Base-by-base conservation (phyloP, 2,888 invertebrate species). In the Harpalus rufipes region DNA sequence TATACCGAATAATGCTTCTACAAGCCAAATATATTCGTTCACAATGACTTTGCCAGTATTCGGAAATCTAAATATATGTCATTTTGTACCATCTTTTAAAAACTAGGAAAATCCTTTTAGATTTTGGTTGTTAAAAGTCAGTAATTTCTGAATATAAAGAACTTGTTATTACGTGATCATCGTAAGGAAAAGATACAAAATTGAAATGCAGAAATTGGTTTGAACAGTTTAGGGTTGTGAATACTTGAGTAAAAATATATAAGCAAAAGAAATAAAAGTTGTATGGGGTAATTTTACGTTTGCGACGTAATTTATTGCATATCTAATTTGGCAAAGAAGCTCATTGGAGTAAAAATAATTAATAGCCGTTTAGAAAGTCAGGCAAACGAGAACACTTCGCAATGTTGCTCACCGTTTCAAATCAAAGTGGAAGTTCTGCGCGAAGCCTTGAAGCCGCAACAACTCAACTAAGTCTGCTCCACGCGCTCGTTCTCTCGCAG, bases 401-500 rank as follows among this genome's bases (percentile, higher is more conserved):
- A 51, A 12, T 51, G 44, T 51, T 51, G 44, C 44, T 59, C 59
- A 59, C 16, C 59, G 59, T 59, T 59, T 59, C 59, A 16, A 16
- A 16, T 59, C 59, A 14, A 59, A 59, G 65, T 65, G 44, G 44
- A 51, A 65, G 25, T 21, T 65, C 32, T 65, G 65, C 25, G 65
- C 65, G 32, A 16, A 65, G 72, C 18, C 16, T 72, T 18, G 83
- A 83, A 83, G 83, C 83, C 83, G 72, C 83, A 83, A 83, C 83
- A 83, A 72, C 83, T 83, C 83, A 83, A 83, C 83, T 83, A 83
- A 44, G 32, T 25, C n/a, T 21, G 63, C 32, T 39, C 61, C 44
- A 32, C 14, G 16, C 72, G 39, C 68, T 59, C 65, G 56, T 56
- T 16, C 25, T 59, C 72, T 76, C 74, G 25, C 39, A 74, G 83